Evolutionary conservation across 1,140 invertebrate species (phyloP).

Genomic region (Odontomachus brunneus): DNA sequence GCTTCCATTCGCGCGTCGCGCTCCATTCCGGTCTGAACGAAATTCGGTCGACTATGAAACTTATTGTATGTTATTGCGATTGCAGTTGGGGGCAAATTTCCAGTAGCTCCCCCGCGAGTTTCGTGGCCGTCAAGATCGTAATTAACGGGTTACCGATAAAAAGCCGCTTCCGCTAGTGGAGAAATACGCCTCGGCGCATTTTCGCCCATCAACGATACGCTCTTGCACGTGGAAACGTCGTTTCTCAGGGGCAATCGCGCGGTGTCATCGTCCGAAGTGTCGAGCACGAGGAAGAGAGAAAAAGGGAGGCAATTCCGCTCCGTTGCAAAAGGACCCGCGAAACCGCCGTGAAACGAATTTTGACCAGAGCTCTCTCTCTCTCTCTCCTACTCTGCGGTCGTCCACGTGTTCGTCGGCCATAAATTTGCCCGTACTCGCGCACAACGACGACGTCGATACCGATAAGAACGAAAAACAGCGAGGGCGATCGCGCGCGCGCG

Average conservation of each 20-base stretch:
- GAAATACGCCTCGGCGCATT: neutral
- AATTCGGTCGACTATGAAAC: too few species aligned
- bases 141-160: neutral
- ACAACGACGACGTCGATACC: neutral
- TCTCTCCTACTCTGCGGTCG: too few species aligned
- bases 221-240: neutral
- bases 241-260: neutral
- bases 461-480: constrained; percentile 46
- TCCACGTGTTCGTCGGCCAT: neutral
- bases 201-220: too few species aligned
- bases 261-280: neutral
- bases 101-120: too few species aligned
- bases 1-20: too few species aligned
- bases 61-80: too few species aligned
- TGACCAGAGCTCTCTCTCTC: neutral
- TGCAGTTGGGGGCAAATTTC: too few species aligned
- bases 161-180: neutral
- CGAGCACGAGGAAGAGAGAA: too few species aligned
- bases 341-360: neutral
- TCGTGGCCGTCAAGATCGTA: neutral
- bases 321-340: neutral
- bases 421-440: constrained; percentile 10
- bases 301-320: neutral
- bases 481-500: too few species aligned
- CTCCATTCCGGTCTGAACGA: too few species aligned